Evolutionary conservation across 2,888 invertebrate species (phyloP).

Genomic region (Parnassius orleans): DNA sequence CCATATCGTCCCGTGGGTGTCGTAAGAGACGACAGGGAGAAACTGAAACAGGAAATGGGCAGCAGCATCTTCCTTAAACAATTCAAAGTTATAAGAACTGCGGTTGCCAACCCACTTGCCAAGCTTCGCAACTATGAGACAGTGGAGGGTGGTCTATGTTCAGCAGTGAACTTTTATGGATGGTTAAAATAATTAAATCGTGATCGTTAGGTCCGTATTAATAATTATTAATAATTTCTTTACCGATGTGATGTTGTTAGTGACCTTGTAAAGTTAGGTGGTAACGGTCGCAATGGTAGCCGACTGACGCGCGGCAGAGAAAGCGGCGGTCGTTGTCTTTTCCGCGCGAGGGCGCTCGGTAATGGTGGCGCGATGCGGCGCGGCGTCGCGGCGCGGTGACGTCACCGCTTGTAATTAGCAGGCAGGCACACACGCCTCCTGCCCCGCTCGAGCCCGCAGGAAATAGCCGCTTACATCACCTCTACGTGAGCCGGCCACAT

Average conservation of each 20-base stretch:
- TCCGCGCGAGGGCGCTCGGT: constrained; percentile 73
- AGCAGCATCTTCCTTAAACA: not conserved
- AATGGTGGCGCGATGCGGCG: constrained; percentile 55
- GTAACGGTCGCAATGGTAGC: constrained; percentile 42
- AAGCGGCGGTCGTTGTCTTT: constrained; percentile 78
- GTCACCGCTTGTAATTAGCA: constrained; percentile 72
- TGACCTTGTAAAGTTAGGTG: constrained; percentile 28
- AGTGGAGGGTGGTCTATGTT: no score
- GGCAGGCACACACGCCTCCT: constrained; percentile 41
- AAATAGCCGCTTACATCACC: constrained; percentile 74
- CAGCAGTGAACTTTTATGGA: no score
- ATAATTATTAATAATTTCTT: no score
- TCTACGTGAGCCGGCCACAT: constrained; percentile 50
- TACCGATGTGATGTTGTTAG: constrained; percentile 3
- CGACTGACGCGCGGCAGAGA: constrained; percentile 58
- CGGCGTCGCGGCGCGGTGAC: constrained; percentile 60
- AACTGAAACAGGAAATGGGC: no score
- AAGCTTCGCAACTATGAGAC: no score
- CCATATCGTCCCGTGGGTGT: no score
- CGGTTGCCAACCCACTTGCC: no score
- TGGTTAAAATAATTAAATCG: no score
- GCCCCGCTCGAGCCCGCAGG: constrained; percentile 64
- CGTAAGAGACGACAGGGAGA: no score
- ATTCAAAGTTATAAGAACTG: not conserved
- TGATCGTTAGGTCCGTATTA: no score